A percentile compares a stretch with the other conserved stretches of the same genome.
Evolutionary conservation across 2,113 vertebrate species (phyloP).

Genomic region (Rhinolophus sinicus): DNA sequence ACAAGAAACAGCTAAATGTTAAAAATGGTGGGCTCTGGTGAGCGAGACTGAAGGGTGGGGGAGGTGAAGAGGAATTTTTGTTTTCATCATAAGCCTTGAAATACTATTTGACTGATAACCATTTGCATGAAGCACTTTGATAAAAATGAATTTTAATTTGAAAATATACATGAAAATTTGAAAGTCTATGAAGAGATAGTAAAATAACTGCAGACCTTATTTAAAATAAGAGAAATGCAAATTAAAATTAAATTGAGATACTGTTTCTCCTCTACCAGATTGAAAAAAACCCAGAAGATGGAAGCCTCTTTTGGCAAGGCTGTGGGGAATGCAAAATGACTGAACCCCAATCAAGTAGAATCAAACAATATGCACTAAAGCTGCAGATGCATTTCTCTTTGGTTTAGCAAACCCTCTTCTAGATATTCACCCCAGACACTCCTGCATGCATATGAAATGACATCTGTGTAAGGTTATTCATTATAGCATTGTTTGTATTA

Average conservation of each 20-base stretch:
- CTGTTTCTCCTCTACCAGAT: not conserved
- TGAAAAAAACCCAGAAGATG: not conserved
- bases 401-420: not conserved
- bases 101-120: not conserved
- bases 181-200: not conserved
- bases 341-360: not conserved
- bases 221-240: conserved; percentile 48
- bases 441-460: not conserved
- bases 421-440: not conserved
- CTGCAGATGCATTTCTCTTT: not conserved
- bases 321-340: not conserved
- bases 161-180: not conserved
- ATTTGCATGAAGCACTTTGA: not conserved
- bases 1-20: not conserved
- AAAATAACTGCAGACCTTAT: not conserved
- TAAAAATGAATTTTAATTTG: conserved; percentile 33
- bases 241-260: conserved; percentile 22
- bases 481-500: not conserved
- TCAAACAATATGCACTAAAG: not conserved
- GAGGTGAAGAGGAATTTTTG: not conserved
- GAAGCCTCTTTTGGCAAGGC: not conserved
- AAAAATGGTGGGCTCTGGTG: not conserved
- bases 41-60: not conserved
- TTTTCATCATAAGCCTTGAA: conserved; percentile 8
- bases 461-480: not conserved